Evolutionary conservation across 2,113 vertebrate genomes (phyloP), one percentile per base, ranked within the genome.

Genomic region (Cnemophilus loriae): DNA sequence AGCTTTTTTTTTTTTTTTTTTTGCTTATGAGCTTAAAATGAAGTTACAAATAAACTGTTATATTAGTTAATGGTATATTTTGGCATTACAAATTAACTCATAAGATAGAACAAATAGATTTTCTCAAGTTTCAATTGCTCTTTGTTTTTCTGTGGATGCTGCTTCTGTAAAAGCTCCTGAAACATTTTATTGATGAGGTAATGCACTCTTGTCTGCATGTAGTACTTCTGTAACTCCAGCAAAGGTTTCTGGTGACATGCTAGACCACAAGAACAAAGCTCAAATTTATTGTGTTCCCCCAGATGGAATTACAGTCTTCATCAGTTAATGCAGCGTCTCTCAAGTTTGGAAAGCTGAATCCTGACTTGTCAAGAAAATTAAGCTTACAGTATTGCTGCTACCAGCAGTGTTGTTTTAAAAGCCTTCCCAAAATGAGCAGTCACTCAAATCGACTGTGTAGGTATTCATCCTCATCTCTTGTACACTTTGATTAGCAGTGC

Each of bases 241-340:
- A 69, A 85, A 68, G 90, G 90, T 83, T 96, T 94, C 84, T 95
- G 68, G 65, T 94, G 80, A 93, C 81, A 61, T 67, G 64, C 19
- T 84, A 82, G 82, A 79, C 65, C 47, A 78, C 3, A 16, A 78
- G 60, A 96, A 77, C 78, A 95, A 86, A 91, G 79, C 69, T 93
- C 67, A 63, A 81, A 68, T 84, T 91, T 69, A 67, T 90, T 3
- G 3, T 61, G 61, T 60, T 95, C 13, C 35, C 28, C 52, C 23
- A 55, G 93, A 47, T 95, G 90, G 65, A 96, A 96, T 96, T 95
- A 94, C 93, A 89, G 19, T 81, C 93, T 94, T 90, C 47, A 96
- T 95, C 90, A 94, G 92, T 94, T 95, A 94, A 77, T 84, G 83
- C 56, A 78, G 49, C 30, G 30, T 81, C 84, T 88, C 83, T 90